Base-by-base conservation (phyloP, 2,888 invertebrate genomes). In the Coleophora deauratella region DNA sequence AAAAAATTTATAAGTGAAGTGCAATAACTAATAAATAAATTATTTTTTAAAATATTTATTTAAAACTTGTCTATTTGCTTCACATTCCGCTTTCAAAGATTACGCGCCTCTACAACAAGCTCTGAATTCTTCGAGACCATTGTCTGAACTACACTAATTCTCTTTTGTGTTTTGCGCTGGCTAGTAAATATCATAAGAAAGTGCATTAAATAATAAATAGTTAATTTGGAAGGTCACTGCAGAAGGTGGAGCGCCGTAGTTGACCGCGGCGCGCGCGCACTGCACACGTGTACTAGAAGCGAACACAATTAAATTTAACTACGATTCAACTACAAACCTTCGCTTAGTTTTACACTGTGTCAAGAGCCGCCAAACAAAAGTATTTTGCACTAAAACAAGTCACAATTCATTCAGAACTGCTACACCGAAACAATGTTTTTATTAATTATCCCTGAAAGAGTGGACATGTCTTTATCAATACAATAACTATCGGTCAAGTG, bases 271-370 rank as follows among this genome's bases (percentile, higher is more conserved):
- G 75, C 80, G 77, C 81, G 81, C 73, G 69, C 77, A 72, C 52
- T 59, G 50, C 81, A 76, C 84, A 78, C 84, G 82, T 78, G 81
- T 81, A 78, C 73, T 79, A 84, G 84, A 82, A 73, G 80, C 72
- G 74, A 68, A 69, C 68, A 74, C 73, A 75, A 3, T 21, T 21
- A 21, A 21, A 21, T 70, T 69, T 69, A 50, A 51, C 63, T 70
- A 69, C 66, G 62, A 66, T 47, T 63, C 66, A 68, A 67, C 59
- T 60, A 62, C 72, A 75, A 63, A 71, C 60, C 55, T 57, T 72
- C 72, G 76, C 77, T 80, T 82, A 82, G 81, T 84, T 72, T 72
- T 75, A 72, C 79, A 66, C 59, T 61, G 73, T 65, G 63, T 55
- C 45, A 37, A 57, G 62, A 57, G 64, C 59, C 57, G 64, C 55